A percentile compares a stretch with the other conserved stretches of the same genome.
phyloP scores from a whole-genome alignment of 2,797 vertebrate species.

The Aphelocoma californica region DNA sequence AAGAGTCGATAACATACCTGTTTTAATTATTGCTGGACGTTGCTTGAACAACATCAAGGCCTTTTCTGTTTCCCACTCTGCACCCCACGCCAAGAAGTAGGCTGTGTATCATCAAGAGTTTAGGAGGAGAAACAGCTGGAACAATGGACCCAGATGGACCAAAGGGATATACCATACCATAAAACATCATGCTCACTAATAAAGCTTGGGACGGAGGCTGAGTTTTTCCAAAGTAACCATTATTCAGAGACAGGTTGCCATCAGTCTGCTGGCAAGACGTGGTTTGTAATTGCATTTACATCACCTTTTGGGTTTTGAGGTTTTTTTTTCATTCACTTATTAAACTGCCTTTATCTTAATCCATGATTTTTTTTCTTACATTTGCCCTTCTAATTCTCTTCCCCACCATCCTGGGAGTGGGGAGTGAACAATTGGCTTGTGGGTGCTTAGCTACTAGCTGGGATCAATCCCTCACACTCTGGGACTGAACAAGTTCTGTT shows the following conservation, averaged over 20 bases:
- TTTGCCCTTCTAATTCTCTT: not conserved
- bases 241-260: not conserved
- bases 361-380: not conserved
- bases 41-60: not conserved
- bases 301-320: fast-evolving
- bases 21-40: not conserved
- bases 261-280: fast-evolving
- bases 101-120: not conserved
- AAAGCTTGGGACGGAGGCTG: not conserved
- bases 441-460: not conserved
- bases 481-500: not conserved
- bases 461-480: not conserved
- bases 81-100: not conserved
- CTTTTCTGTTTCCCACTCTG: not conserved
- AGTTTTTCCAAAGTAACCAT: not conserved
- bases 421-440: not conserved
- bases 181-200: not conserved
- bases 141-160: not conserved
- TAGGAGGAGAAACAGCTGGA: not conserved
- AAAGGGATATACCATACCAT: not conserved
- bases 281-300: not conserved
- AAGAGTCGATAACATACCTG: fast-evolving
- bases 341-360: not conserved
- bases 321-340: not conserved
- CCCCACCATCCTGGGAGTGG: not conserved